phyloP scores from a whole-genome alignment of 2,888 invertebrate genomes.

The Myopa tessellatipennis region DNA sequence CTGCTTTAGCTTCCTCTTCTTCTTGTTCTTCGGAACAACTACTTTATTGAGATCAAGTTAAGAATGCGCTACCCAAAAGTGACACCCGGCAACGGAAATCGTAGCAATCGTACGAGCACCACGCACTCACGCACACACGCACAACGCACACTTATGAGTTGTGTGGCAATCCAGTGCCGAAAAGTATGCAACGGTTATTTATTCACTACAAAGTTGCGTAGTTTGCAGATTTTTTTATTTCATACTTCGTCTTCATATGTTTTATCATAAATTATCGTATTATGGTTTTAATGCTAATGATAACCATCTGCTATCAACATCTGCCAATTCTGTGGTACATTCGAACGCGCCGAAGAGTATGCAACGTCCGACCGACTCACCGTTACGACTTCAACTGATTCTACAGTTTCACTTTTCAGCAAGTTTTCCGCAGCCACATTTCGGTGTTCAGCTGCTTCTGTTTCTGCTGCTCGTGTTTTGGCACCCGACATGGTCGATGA shows the following conservation, averaged over 20 bases:
- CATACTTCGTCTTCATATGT: too few species aligned
- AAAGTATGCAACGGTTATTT: not conserved
- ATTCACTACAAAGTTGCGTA: not conserved
- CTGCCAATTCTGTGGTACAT: not conserved
- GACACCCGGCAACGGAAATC: not conserved
- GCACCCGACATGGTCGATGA: not conserved
- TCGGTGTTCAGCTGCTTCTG: slow-evolving; percentile 41
- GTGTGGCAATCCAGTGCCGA: not conserved
- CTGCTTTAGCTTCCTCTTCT: not conserved
- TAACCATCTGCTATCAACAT: not conserved
- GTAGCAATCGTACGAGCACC: not conserved
- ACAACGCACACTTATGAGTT: not conserved
- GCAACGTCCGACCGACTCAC: slow-evolving; percentile 49
- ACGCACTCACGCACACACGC: not conserved
- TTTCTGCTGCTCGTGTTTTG: slow-evolving; percentile 31
- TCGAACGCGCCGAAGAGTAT: slow-evolving; percentile 34
- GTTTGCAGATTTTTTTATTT: too few species aligned
- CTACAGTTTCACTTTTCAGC: slow-evolving; percentile 55
- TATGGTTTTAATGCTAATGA: not conserved
- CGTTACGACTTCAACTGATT: slow-evolving; percentile 57
- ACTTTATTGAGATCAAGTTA: slow-evolving; percentile 25
- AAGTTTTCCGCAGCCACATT: slow-evolving; percentile 41
- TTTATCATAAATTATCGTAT: too few species aligned
- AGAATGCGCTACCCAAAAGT: slow-evolving; percentile 12
- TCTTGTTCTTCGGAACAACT: not conserved